Evolutionary conservation across 2,888 invertebrate genomes (phyloP).

Genomic region (Drosophila anomelani): DNA sequence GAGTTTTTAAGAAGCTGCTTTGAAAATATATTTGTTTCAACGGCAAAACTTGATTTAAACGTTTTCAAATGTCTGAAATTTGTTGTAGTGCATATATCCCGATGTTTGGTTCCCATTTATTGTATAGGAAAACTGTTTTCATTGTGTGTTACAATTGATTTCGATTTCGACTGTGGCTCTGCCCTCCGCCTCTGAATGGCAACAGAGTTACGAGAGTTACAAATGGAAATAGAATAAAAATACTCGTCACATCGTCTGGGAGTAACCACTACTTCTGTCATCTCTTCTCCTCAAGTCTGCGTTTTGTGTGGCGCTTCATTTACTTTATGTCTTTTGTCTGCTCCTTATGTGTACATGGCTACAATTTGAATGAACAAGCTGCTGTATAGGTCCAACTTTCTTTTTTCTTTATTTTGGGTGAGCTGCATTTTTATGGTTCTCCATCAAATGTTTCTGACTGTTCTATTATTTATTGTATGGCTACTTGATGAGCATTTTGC

Average conservation of each 20-base stretch:
- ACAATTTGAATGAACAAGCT: conserved; percentile 69
- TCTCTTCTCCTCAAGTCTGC: conserved; percentile 20
- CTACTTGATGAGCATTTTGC: conserved; percentile 68
- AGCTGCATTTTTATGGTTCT: conserved; percentile 63
- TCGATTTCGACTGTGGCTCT: conserved; percentile 60
- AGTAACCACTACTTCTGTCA: conserved; percentile 11
- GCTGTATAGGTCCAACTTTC: conserved; percentile 2
- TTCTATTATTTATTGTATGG: conserved; percentile 69
- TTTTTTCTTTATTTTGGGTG: conserved; percentile 45
- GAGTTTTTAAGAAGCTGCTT: rapidly evolving
- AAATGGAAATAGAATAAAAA: conserved; percentile 58
- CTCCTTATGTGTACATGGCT: conserved; percentile 55
- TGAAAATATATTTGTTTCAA: neutral
- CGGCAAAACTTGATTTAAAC: neutral
- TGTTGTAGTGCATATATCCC: conserved; percentile 3
- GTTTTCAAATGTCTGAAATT: neutral
- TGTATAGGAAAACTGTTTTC: conserved; percentile 53
- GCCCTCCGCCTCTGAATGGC: conserved; percentile 50
- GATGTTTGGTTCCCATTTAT: conserved; percentile 31
- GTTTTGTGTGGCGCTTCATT: conserved; percentile 71
- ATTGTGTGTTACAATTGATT: conserved; percentile 67
- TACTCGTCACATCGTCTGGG: conserved; percentile 44
- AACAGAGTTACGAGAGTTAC: conserved; percentile 62
- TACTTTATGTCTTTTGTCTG: conserved; percentile 76
- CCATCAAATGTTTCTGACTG: conserved; percentile 52